phyloP scores from a whole-genome alignment of 2,888 invertebrate species.

The Mactromeris polynyma region DNA sequence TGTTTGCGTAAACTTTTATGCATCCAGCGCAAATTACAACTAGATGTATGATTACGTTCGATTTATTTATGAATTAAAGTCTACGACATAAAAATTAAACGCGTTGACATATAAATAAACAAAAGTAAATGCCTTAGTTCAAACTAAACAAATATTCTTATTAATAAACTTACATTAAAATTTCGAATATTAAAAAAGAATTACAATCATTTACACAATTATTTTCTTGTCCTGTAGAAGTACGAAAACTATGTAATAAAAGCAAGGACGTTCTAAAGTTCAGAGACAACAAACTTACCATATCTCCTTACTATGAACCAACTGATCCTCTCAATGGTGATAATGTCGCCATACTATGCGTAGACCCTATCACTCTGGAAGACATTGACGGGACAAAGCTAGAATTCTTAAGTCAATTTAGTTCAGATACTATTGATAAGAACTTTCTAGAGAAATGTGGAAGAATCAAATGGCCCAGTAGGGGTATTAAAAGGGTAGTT shows the following conservation, averaged over 20 bases:
- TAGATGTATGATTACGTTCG: too few relatives aligned
- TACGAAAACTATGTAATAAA: constrained; percentile 17
- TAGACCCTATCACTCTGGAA: constrained; percentile 5
- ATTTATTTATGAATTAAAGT: not conserved
- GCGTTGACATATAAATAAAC: too few relatives aligned
- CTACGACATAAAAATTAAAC: not conserved
- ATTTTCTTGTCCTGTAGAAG: constrained; percentile 34
- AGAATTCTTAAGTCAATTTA: constrained; percentile 33
- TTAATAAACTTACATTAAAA: too few relatives aligned
- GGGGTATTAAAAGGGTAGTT: constrained; percentile 14
- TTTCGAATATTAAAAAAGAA: too few relatives aligned
- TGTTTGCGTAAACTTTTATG: not conserved
- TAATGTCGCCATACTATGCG: not conserved
- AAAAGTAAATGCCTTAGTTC: too few relatives aligned
- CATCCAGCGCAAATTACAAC: too few relatives aligned
- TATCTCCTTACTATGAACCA: constrained; percentile 35
- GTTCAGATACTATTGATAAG: constrained; percentile 13
- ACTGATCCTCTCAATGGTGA: not conserved
- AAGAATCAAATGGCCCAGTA: constrained; percentile 22
- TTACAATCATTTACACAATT: too few relatives aligned
- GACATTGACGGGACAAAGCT: constrained; percentile 35
- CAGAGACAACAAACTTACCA: not conserved
- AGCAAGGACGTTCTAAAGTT: constrained; percentile 28
- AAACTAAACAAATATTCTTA: too few relatives aligned
- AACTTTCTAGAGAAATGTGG: constrained; percentile 6